Base-by-base conservation (phyloP, 1,140 invertebrate species). In the Orussus abietinus region DNA sequence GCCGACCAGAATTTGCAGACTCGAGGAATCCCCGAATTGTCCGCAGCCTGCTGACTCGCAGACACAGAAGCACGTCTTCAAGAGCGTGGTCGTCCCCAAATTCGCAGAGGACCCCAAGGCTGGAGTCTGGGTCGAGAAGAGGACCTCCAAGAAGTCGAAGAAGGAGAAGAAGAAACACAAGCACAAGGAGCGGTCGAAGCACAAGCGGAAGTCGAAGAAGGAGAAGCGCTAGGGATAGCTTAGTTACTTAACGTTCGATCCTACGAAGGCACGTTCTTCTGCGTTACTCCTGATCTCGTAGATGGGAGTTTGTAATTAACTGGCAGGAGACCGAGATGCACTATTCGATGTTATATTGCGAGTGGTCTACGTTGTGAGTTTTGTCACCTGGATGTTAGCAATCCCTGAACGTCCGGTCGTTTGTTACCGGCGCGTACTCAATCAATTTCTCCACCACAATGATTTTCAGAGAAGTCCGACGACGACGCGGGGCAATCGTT, bases 111-210 rank as follows among this genome's bases (percentile, higher is more conserved):
- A 46, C 4, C 41, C 38, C 1, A 42, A 45, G n/a, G 22, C 26
- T 5, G 59, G 63, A 4, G 42, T 62, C 21, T 75, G 75, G 72
- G 58, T 74, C 0, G 72, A 75, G 49, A 64, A 57, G 29, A 50
- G 22, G 21, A 63, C 49, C 29, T 38, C 28, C 11, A 68, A 66
- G n/a, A 69, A 71, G 32, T 57, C 52, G 1, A 69, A 74, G 19
- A 71, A 74, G 30, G 57, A 66, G 6, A 68, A 74, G 37, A 72
- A 73, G 4, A 57, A 63, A 12, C 64, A 66, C n/a, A 59, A 69
- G 36, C 58, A 65, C 20, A 71, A 63, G 25, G 40, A 59, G 35
- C 56, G 52, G 29, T 48, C 45, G 7, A 57, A 53, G 36, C 49
- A 59, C 42, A 63, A 59, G 42, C 28, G 40, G 13, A 55, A 51